These are phyloP conservation scores for Drosophila pandora DNA, from an alignment of 1,140 invertebrate species.

Conservation along the genomic window DNA sequence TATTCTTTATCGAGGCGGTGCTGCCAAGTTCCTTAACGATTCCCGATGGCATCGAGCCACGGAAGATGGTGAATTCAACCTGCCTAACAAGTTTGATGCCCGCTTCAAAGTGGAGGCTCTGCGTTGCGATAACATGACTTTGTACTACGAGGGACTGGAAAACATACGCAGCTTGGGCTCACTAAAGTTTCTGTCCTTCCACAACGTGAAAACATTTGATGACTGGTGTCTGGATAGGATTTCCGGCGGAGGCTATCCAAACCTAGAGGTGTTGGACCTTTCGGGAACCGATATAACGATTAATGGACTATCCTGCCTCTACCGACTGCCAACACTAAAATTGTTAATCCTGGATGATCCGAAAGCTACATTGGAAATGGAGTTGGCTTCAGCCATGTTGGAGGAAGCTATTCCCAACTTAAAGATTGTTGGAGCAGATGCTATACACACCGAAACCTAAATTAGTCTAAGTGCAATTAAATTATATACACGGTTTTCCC, in stretches of 20 bases:
- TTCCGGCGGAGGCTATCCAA: slow-evolving; percentile 85
- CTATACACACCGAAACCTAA: slow-evolving; percentile 46
- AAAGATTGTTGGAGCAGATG: slow-evolving; percentile 68
- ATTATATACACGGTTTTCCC: slow-evolving; percentile 19
- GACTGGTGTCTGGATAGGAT: slow-evolving; percentile 91
- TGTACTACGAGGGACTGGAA: slow-evolving; percentile 90
- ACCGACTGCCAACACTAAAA: slow-evolving; percentile 86
- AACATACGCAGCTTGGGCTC: slow-evolving; percentile 87
- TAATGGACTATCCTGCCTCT: slow-evolving; percentile 87
- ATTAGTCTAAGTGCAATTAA: slow-evolving; percentile 35
- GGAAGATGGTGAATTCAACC: slow-evolving; percentile 83
- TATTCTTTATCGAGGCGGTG: slow-evolving; percentile 87
- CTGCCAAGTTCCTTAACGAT: slow-evolving; percentile 86
- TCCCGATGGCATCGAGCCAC: slow-evolving; percentile 86
- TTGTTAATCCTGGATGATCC: slow-evolving; percentile 85
- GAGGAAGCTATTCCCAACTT: slow-evolving; percentile 84
- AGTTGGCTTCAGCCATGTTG: slow-evolving; percentile 86
- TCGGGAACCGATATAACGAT: slow-evolving; percentile 88
- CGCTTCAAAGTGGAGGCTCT: slow-evolving; percentile 87
- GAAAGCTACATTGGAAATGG: slow-evolving; percentile 84
- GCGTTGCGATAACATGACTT: slow-evolving; percentile 86
- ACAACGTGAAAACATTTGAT: slow-evolving; percentile 87
- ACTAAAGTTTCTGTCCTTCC: slow-evolving; percentile 88
- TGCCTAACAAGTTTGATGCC: slow-evolving; percentile 86
- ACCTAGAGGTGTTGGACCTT: slow-evolving; percentile 90